Evolutionary conservation across 1,140 invertebrate species (phyloP).

Genomic region (Eumaeus atala): DNA sequence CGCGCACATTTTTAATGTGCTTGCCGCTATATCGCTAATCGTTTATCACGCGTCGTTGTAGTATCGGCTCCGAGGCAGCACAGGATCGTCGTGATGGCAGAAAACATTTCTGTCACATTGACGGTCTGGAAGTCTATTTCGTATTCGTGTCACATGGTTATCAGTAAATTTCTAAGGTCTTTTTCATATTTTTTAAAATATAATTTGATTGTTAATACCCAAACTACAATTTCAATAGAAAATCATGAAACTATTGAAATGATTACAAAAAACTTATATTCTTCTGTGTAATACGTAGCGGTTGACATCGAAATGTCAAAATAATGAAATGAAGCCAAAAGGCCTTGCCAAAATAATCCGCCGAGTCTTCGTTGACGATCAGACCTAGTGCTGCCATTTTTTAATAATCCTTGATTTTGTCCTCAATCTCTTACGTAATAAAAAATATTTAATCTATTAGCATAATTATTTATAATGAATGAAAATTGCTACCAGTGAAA

Average conservation of each 20-base stretch:
- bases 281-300: conserved; percentile 70
- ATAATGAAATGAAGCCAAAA: conserved; percentile 73
- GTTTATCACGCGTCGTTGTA: conserved; percentile 57
- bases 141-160: conserved; percentile 74
- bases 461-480: no score
- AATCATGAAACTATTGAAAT: conserved; percentile 43
- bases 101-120: conserved; percentile 74
- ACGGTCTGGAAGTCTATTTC: conserved; percentile 71
- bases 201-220: background rate
- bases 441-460: no score
- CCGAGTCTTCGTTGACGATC: conserved; percentile 47
- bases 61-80: conserved; percentile 47
- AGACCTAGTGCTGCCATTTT: no score
- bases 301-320: conserved; percentile 75
- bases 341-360: conserved; percentile 71
- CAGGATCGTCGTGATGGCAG: conserved; percentile 66
- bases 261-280: conserved; percentile 49
- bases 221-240: conserved; percentile 38
- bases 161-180: conserved; percentile 52
- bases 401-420: no score
- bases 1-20: conserved; percentile 71
- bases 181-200: conserved; percentile 12
- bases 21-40: conserved; percentile 58
- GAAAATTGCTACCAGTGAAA: no score
- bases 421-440: no score